A percentile compares a stretch with the other conserved stretches of the same genome.
Conservation (phyloP, 2,888 invertebrate genomes). For the Epiblema foenella region DNA sequence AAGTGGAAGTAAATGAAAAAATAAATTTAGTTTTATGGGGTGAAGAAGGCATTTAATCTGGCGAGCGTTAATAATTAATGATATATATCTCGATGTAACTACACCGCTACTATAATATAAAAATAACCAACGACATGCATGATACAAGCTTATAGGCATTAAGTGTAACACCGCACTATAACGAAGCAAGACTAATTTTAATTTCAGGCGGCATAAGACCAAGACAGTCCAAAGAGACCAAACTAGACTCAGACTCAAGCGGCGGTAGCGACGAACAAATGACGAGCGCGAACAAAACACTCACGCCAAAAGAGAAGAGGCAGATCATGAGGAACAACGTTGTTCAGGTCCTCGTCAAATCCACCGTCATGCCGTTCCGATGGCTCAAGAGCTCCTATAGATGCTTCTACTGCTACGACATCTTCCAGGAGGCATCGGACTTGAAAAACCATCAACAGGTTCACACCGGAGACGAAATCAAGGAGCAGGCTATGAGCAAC, state of each 20-base stretch:
- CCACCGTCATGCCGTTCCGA: slow-evolving; percentile 75
- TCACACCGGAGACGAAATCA: slow-evolving; percentile 65
- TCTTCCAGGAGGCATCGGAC: slow-evolving; percentile 73
- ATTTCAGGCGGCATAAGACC: slow-evolving; percentile 77
- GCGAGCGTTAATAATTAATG: no score
- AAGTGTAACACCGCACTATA: slow-evolving; percentile 49
- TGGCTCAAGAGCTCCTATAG: slow-evolving; percentile 79
- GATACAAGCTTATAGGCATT: slow-evolving; percentile 61
- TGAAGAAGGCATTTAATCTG: not conserved
- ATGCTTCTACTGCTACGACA: slow-evolving; percentile 80
- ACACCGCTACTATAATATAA: not conserved
- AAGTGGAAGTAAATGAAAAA: not conserved
- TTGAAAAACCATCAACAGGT: slow-evolving; percentile 67
- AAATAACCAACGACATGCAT: slow-evolving; percentile 19
- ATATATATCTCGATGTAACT: no score
- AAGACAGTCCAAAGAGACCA: slow-evolving; percentile 53
- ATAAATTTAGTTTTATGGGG: not conserved
- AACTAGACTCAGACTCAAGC: slow-evolving; percentile 38
- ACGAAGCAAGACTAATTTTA: slow-evolving; percentile 65
- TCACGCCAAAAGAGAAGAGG: slow-evolving; percentile 66
- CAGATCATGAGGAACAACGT: slow-evolving; percentile 73
- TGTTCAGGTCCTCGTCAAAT: slow-evolving; percentile 67
- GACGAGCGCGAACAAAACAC: slow-evolving; percentile 46
- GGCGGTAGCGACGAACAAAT: slow-evolving; percentile 30
- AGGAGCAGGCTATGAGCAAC: slow-evolving; percentile 72